Conservation (phyloP, 2,797 vertebrate genomes). For the Catamblyrhynchus diadema region DNA sequence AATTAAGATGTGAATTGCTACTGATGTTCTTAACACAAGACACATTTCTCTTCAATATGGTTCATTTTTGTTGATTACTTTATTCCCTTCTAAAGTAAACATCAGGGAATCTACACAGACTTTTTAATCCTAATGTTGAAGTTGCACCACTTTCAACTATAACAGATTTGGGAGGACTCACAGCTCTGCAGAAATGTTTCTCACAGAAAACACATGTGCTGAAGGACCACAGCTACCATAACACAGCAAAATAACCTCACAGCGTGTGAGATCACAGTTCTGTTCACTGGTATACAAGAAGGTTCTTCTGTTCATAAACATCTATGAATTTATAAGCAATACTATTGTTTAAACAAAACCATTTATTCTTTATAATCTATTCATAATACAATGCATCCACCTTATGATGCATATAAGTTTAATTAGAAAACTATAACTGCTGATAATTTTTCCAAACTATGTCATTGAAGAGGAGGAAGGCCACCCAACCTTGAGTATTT, state of each 20-base stretch:
- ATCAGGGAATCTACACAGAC: background rate
- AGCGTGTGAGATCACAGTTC: background rate
- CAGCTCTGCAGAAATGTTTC: background rate
- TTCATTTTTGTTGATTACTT: background rate
- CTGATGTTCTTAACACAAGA: background rate
- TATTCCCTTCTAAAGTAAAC: background rate
- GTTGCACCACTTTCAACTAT: background rate
- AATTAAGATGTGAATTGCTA: background rate
- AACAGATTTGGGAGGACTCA: background rate
- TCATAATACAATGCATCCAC: slow-evolving; percentile 40
- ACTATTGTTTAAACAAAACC: slow-evolving; percentile 53
- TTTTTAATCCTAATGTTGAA: background rate
- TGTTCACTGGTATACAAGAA: background rate
- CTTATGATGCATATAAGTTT: slow-evolving; percentile 59
- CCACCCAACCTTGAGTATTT: slow-evolving; percentile 10
- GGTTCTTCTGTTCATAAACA: background rate
- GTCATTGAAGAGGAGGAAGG: slow-evolving; percentile 45
- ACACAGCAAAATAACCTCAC: background rate
- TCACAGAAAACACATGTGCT: background rate
- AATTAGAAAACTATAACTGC: slow-evolving; percentile 60
- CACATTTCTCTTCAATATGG: background rate
- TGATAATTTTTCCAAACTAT: slow-evolving; percentile 43
- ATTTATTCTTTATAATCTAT: slow-evolving; percentile 53
- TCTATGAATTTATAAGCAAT: slow-evolving; percentile 2
- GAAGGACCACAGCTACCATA: accelerated